Evolutionary conservation across 2,888 invertebrate genomes (phyloP).

Genomic region (Coronaproctus castanopsis): DNA sequence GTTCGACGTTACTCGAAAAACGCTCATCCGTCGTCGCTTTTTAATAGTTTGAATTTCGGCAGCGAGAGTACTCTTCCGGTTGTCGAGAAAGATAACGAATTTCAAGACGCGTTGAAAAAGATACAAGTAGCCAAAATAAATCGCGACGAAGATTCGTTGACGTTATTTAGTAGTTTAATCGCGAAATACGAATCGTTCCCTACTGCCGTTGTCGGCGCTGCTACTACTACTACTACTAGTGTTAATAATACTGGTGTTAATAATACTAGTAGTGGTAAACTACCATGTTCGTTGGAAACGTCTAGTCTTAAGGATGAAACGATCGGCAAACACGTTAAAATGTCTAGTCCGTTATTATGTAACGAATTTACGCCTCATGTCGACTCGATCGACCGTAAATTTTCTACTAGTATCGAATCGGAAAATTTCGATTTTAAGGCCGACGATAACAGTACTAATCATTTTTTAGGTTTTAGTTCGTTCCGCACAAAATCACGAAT

Average conservation of each 20-base stretch:
- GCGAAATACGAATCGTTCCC: background rate
- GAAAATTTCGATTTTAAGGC: no score
- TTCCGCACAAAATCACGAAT: background rate
- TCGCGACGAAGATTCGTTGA: slow-evolving; percentile 20
- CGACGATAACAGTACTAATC: background rate
- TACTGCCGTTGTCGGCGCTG: slow-evolving; percentile 3
- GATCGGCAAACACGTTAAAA: no score
- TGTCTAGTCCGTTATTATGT: background rate
- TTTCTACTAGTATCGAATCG: background rate
- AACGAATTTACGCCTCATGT: background rate
- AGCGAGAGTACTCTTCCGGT: slow-evolving; percentile 36
- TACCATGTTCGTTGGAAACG: no score
- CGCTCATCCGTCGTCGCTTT: slow-evolving; percentile 23
- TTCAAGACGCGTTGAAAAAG: slow-evolving; percentile 34
- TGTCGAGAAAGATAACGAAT: slow-evolving; percentile 31
- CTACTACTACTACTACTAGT: slow-evolving; percentile 8
- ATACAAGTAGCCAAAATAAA: slow-evolving; percentile 23
- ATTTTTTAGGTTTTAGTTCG: background rate
- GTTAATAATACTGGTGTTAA: slow-evolving; percentile 1
- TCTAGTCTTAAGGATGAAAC: no score
- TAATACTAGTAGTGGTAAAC: background rate
- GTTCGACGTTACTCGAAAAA: slow-evolving; percentile 19
- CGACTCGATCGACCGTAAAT: background rate
- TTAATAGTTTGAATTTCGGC: slow-evolving; percentile 26
- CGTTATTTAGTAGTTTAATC: background rate